A percentile compares a stretch with the other conserved stretches of the same genome.
Conservation (phyloP, 2,113 vertebrate species). For the Pteropus alecto region DNA sequence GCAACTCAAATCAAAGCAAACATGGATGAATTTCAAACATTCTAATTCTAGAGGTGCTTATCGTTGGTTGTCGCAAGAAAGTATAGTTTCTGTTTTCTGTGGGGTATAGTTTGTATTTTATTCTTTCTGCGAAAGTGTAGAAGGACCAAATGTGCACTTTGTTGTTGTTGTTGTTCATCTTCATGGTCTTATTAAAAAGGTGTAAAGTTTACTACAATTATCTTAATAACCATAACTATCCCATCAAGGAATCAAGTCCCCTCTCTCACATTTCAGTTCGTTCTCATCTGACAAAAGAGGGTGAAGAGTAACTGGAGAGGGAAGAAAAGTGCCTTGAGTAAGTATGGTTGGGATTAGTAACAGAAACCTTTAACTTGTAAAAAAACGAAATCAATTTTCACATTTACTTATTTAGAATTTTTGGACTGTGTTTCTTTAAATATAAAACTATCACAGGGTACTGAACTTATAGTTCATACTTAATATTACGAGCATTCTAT, state of each 20-base stretch:
- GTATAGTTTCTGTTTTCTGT: not conserved
- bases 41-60: not conserved
- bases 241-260: not conserved
- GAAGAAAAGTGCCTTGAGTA: not conserved
- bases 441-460: not conserved
- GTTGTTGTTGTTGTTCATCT: not conserved
- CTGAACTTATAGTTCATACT: not conserved
- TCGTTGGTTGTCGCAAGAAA: not conserved
- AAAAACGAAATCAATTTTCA: not conserved
- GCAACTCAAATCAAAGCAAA: not conserved
- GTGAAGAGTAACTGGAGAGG: not conserved
- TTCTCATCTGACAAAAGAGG: not conserved
- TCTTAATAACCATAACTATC: not conserved
- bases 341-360: not conserved
- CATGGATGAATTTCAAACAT: not conserved
- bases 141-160: not conserved
- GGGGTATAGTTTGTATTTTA: not conserved
- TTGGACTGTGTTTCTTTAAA: not conserved
- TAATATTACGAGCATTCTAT: not conserved
- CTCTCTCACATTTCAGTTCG: not conserved
- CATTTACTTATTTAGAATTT: not conserved
- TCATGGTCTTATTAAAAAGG: not conserved
- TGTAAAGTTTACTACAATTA: not conserved
- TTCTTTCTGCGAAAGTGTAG: not conserved
- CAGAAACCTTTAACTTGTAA: not conserved